Evolutionary conservation across 2,113 vertebrate genomes (phyloP).

Genomic region (Gambusia affinis): DNA sequence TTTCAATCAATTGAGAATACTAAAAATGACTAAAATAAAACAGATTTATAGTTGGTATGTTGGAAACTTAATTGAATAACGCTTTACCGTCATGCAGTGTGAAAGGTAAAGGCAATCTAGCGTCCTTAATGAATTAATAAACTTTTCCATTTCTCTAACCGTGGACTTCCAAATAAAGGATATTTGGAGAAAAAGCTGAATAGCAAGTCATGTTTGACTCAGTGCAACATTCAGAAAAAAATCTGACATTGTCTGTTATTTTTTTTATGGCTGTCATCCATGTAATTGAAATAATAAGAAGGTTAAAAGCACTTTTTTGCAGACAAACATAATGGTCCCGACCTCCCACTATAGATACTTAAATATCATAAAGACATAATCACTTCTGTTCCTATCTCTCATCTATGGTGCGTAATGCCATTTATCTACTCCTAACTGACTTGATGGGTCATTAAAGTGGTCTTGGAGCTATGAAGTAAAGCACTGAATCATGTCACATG

Average conservation of each 20-base stretch:
- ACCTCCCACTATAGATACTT: slow-evolving; percentile 47
- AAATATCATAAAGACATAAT: slow-evolving; percentile 69
- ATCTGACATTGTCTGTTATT: slow-evolving; percentile 12
- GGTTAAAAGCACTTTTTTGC: slow-evolving; percentile 27
- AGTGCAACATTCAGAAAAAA: background rate
- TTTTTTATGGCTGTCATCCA: slow-evolving; percentile 13
- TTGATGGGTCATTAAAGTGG: slow-evolving; percentile 76
- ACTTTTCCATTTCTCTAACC: background rate
- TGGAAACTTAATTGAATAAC: too few species aligned
- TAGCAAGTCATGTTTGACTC: background rate
- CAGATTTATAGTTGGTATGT: too few species aligned
- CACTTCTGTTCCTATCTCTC: slow-evolving; percentile 53
- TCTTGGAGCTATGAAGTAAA: slow-evolving; percentile 72
- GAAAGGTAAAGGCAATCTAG: background rate
- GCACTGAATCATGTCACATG: slow-evolving; percentile 72
- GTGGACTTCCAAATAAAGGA: too few species aligned
- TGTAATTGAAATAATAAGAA: slow-evolving; percentile 9
- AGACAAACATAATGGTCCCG: slow-evolving; percentile 26
- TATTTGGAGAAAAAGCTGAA: too few species aligned
- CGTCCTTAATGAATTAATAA: background rate
- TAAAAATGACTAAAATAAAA: too few species aligned
- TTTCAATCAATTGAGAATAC: too few species aligned
- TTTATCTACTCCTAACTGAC: slow-evolving; percentile 72
- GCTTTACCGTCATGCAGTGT: background rate
- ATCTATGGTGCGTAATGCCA: slow-evolving; percentile 48